Evolutionary conservation across 1,140 invertebrate species (phyloP).

Genomic region (Zaprionus tsacasi): DNA sequence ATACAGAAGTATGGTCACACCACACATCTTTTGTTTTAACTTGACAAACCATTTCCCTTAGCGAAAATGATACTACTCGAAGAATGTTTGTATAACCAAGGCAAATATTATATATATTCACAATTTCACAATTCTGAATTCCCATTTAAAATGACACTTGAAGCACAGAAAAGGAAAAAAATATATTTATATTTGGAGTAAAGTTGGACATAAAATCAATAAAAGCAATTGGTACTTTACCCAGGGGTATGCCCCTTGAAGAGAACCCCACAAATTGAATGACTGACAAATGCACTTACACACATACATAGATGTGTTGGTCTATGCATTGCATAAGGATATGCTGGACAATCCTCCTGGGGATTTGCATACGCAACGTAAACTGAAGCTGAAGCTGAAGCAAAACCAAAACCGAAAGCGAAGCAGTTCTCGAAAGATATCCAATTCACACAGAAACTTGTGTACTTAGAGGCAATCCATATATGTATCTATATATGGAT

Average conservation of each 20-base stretch:
- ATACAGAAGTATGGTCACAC: neutral
- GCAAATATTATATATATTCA: slow-evolving; percentile 21
- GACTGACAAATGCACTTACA: slow-evolving; percentile 72
- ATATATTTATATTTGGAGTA: slow-evolving; percentile 28
- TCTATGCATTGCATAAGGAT: slow-evolving; percentile 31
- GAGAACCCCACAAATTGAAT: slow-evolving; percentile 60
- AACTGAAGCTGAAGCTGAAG: slow-evolving; percentile 35
- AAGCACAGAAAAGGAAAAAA: slow-evolving; percentile 38
- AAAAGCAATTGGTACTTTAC: slow-evolving; percentile 70
- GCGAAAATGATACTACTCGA: neutral
- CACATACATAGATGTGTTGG: slow-evolving; percentile 35
- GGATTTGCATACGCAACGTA: slow-evolving; percentile 69
- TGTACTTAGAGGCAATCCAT: slow-evolving; percentile 4
- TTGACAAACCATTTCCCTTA: slow-evolving; percentile 1
- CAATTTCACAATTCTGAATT: slow-evolving; percentile 19
- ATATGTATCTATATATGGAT: neutral
- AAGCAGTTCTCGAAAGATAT: slow-evolving; percentile 36
- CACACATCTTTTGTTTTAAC: neutral
- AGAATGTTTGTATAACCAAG: slow-evolving; percentile 19
- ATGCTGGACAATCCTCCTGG: slow-evolving; percentile 57
- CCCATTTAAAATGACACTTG: slow-evolving; percentile 19
- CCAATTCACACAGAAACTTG: slow-evolving; percentile 5
- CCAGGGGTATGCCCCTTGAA: slow-evolving; percentile 51
- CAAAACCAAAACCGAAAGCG: slow-evolving; percentile 43
- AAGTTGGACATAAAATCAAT: slow-evolving; percentile 65